Evolutionary conservation across 2,888 invertebrate genomes (phyloP), one percentile per base, ranked within the genome.

Genomic region (Epistrophe eligans): DNA sequence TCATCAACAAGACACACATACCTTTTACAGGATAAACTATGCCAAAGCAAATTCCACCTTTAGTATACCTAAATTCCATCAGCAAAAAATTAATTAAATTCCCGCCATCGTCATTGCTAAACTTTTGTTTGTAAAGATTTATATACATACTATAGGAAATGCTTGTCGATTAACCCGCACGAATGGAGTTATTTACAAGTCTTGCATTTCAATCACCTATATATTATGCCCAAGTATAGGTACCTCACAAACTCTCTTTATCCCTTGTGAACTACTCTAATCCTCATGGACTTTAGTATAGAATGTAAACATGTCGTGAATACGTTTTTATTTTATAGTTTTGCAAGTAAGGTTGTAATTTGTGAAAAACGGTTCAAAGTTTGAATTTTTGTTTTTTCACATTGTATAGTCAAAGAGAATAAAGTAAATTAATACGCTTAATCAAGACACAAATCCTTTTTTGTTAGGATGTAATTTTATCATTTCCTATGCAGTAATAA

Each of bases 61-160:
- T 5, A 13, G 24, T 10, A 50, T 35, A n/a, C n/a, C n/a, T n/a
- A 50, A 66, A 66, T 66, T 66, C 50, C 67, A 35, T 48, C n/a
- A 67, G 7, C 19, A 67, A 67, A 70, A 52, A 70, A 70, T 70
- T 70, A 70, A 70, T 70, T 70, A 70, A 70, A 70, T 70, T 50
- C 67, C 67, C 9, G 24, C 7, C 40, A n/a, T 52, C 11, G 15
- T n/a, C 19, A 11, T 70, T 38, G 24, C 19, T 13, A 50, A 38
- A 52, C 10, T 24, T 67, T 67, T 67, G 10, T 19, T 66, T 60
- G 13, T 9, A 32, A 48, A 32, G 48, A 52, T 70, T 70, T 52
- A 52, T 24, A 24, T 24, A 24, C 24, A 24, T 24, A 24, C 24
- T 19, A 52, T 55, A 38, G 67, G 52, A 52, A 70, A 52, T 24